Conservation (phyloP, 2,113 vertebrate genomes). For the Eulemur rufifrons region DNA sequence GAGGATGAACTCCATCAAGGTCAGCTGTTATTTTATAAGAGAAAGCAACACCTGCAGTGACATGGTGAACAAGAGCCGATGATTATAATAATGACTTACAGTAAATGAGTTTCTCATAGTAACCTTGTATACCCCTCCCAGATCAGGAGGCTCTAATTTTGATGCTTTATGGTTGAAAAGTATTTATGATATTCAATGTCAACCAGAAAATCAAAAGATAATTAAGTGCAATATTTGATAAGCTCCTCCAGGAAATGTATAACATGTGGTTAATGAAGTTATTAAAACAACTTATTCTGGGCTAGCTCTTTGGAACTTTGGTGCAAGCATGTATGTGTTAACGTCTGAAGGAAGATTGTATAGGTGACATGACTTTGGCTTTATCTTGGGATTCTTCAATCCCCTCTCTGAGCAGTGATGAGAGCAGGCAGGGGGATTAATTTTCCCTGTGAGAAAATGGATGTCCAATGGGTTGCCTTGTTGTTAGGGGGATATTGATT, state of each 20-base stretch:
- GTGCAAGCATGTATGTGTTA: neutral
- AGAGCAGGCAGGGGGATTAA: neutral
- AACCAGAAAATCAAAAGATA: neutral
- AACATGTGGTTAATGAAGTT: neutral
- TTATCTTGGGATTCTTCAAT: neutral
- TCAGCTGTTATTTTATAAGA: neutral
- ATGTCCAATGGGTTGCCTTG: neutral
- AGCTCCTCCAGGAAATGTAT: neutral
- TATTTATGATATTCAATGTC: constrained; percentile 29
- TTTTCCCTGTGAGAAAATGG: neutral
- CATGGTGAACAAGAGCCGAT: neutral
- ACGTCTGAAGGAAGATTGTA: neutral
- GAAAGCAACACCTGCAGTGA: neutral
- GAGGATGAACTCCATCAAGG: neutral
- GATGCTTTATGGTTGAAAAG: neutral
- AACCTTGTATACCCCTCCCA: neutral
- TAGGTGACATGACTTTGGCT: neutral
- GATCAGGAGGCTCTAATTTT: neutral
- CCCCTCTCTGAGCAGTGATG: neutral
- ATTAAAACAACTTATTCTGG: neutral
- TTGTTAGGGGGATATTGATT: neutral
- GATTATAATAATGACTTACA: neutral
- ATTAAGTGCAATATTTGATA: neutral
- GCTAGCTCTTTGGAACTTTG: neutral
- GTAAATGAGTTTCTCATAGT: neutral